Percentiles rank a stretch among this genome's conserved stretches.
Evolutionary conservation across 1,140 invertebrate species (phyloP).

Genomic region (Stegodyphus mimosarum): DNA sequence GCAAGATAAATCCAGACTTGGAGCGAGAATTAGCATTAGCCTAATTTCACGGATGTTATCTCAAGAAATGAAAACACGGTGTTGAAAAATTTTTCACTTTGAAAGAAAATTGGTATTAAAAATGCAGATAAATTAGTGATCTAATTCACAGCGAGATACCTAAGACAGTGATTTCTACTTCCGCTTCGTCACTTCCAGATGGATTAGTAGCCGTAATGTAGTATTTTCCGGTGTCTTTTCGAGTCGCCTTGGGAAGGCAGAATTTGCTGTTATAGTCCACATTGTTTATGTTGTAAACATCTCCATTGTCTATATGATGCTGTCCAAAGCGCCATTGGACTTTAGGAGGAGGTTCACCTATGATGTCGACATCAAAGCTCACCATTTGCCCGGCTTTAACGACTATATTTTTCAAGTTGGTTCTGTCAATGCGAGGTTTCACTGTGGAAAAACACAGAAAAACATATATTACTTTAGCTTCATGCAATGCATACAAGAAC

Average conservation of each 20-base stretch:
- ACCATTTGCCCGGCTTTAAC: constrained; percentile 93
- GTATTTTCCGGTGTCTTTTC: constrained; percentile 87
- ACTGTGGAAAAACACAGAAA: constrained; percentile 74
- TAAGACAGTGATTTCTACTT: constrained; percentile 90
- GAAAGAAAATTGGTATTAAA: not conserved
- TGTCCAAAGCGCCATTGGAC: constrained; percentile 91
- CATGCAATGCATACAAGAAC: constrained; percentile 75
- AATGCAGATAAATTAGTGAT: too few relatives aligned
- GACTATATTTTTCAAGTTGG: constrained; percentile 83
- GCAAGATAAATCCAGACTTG: too few relatives aligned
- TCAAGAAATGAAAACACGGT: too few relatives aligned
- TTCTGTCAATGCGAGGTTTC: constrained; percentile 92
- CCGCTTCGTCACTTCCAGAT: constrained; percentile 90
- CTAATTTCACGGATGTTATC: too few relatives aligned
- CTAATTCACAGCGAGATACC: constrained; percentile 68
- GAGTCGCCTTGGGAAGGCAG: constrained; percentile 81
- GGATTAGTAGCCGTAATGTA: constrained; percentile 92
- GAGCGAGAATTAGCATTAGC: too few relatives aligned
- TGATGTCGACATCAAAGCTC: constrained; percentile 90
- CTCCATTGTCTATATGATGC: constrained; percentile 66
- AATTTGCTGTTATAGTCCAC: constrained; percentile 95
- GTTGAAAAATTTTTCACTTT: too few relatives aligned
- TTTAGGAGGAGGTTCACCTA: constrained; percentile 92
- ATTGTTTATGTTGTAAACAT: constrained; percentile 75
- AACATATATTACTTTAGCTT: constrained; percentile 74